Evolutionary conservation across 2,113 vertebrate genomes (phyloP).

Genomic region (Phyllostomus discolor): DNA sequence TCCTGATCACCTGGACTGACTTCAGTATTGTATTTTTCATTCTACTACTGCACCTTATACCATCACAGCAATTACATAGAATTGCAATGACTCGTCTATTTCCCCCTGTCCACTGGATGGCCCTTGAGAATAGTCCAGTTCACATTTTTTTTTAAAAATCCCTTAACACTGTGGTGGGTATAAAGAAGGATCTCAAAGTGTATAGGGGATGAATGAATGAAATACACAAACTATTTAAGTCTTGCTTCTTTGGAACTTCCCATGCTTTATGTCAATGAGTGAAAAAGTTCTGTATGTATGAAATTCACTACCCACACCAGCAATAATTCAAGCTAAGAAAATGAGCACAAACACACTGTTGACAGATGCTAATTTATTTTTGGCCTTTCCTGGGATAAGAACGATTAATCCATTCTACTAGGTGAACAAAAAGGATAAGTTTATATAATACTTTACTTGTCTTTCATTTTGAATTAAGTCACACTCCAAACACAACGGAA

Average conservation of each 20-base stretch:
- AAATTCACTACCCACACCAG: not conserved
- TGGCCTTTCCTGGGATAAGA: not conserved
- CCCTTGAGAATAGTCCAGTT: not conserved
- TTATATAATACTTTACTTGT: constrained; percentile 12
- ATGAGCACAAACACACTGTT: not conserved
- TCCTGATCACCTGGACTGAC: not conserved
- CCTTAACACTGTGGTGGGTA: not conserved
- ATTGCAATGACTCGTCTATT: not conserved
- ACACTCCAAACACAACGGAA: constrained; percentile 1
- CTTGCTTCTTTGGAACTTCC: not conserved
- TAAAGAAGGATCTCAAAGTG: not conserved
- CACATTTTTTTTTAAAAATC: not conserved
- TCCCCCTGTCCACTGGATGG: not conserved
- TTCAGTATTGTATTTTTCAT: not conserved
- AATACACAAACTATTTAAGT: not conserved
- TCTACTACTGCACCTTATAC: not conserved
- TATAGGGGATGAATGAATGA: not conserved
- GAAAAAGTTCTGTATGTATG: not conserved
- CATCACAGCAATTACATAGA: not conserved
- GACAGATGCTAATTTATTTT: not conserved
- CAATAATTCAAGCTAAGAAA: not conserved
- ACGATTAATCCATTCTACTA: not conserved
- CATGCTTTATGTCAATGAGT: not conserved
- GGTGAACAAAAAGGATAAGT: not conserved
- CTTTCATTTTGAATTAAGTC: constrained; percentile 47